Evolutionary conservation across 2,888 invertebrate genomes (phyloP).

Genomic region (Synanthedon andrenaeformis): DNA sequence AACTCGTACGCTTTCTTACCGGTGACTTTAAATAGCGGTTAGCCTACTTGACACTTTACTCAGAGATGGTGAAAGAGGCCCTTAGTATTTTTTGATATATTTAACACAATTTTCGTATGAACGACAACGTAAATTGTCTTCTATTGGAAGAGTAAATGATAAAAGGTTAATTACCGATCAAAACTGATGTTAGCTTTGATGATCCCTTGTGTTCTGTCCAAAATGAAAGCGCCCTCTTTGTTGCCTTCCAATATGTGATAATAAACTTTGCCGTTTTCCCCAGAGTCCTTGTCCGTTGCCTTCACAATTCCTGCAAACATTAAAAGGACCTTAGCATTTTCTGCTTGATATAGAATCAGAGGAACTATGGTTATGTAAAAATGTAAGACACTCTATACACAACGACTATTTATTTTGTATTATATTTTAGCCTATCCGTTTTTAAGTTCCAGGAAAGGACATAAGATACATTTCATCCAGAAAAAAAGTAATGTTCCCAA

Average conservation of each 20-base stretch:
- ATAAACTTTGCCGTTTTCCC: slow-evolving; percentile 84
- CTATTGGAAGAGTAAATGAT: not conserved
- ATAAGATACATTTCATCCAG: too few relatives aligned
- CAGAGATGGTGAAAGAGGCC: too few relatives aligned
- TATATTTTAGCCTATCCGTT: not conserved
- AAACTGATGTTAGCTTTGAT: slow-evolving; percentile 83
- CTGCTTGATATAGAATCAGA: not conserved
- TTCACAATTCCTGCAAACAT: slow-evolving; percentile 72
- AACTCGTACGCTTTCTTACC: too few relatives aligned
- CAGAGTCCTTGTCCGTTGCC: slow-evolving; percentile 82
- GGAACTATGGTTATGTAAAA: not conserved
- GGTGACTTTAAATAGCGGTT: too few relatives aligned
- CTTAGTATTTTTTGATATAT: too few relatives aligned
- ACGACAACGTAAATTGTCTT: not conserved
- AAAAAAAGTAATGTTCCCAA: too few relatives aligned
- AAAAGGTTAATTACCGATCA: slow-evolving; percentile 67
- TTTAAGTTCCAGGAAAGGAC: too few relatives aligned
- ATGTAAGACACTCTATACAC: too few relatives aligned
- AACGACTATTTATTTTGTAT: not conserved
- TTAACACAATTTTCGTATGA: not conserved
- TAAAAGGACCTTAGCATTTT: not conserved
- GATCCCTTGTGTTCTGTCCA: slow-evolving; percentile 84
- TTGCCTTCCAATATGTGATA: slow-evolving; percentile 87
- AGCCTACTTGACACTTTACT: too few relatives aligned
- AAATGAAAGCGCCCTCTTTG: slow-evolving; percentile 79